Evolutionary conservation across 1,140 invertebrate genomes (phyloP).

Genomic region (Yoshiicerus persimilis): DNA sequence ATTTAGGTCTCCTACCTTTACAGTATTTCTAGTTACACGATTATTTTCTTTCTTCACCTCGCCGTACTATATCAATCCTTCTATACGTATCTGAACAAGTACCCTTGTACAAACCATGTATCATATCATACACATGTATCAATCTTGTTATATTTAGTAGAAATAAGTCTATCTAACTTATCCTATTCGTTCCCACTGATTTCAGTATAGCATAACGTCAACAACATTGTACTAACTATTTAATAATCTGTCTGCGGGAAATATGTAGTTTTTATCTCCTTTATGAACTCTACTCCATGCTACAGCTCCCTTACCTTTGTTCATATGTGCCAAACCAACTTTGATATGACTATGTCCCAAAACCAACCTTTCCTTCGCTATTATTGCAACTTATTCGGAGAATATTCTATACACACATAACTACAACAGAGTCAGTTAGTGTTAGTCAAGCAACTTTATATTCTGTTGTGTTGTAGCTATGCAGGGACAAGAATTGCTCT

Average conservation of each 20-base stretch:
- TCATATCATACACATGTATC: neutral
- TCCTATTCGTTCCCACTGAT: neutral
- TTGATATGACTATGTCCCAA: neutral
- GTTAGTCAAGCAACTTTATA: neutral
- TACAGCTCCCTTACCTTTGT: neutral
- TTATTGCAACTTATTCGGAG: neutral
- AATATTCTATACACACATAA: neutral
- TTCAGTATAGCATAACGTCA: neutral
- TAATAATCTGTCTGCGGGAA: neutral
- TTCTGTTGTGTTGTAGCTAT: neutral
- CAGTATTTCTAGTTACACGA: neutral
- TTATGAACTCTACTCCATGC: neutral
- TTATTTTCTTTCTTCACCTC: neutral
- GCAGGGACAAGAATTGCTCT: neutral
- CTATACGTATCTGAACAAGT: neutral
- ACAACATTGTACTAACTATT: neutral
- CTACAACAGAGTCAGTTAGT: neutral
- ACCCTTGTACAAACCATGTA: too few relatives aligned
- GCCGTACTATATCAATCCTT: neutral
- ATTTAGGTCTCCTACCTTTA: neutral
- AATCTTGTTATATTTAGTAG: neutral
- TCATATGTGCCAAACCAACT: neutral
- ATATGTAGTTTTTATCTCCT: neutral
- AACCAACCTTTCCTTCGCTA: neutral
- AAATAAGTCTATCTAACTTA: neutral